Percentiles rank a stretch among this genome's conserved stretches.
These are phyloP conservation scores for mouse (Mus musculus) DNA, from an alignment of 2,113 vertebrate species.

Conservation along the genomic window GRCm39 chr2:180469501-180470000, in stretches of 20 bases:
- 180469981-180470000: not conserved
- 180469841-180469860: not conserved
- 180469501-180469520: not conserved
- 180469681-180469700: not conserved
- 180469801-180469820: not conserved
- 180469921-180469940: accelerated
- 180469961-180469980: not conserved
- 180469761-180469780: accelerated
- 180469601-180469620: not conserved
- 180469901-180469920: not conserved
- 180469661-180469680: not conserved
- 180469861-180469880: not conserved
- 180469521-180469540: not conserved
- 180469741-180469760: not conserved
- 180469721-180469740: not conserved
- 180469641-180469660: not conserved
- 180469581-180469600: not conserved
- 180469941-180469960: accelerated
- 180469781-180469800: too few relatives aligned
- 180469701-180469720: not conserved
- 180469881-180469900: not conserved
- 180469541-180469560: not conserved
- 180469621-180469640: not conserved
- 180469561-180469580: not conserved
- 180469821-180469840: too few relatives aligned